Evolutionary conservation across 2,888 invertebrate genomes (phyloP).

Genomic region (Leptopilina myrica): DNA sequence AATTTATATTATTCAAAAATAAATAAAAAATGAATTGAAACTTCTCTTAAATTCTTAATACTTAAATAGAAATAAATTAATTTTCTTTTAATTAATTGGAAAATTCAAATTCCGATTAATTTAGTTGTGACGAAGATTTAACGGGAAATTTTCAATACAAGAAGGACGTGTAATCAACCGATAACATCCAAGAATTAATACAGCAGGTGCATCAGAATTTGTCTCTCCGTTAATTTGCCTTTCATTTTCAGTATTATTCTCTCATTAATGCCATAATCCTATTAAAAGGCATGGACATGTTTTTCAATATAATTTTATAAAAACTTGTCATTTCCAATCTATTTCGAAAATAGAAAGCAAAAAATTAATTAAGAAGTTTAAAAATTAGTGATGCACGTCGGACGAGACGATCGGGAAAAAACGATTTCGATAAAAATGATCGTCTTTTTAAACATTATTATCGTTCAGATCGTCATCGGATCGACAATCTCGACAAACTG

Average conservation of each 20-base stretch:
- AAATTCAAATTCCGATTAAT: not conserved
- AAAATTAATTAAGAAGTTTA: no score
- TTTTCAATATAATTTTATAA: not conserved
- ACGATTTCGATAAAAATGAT: no score
- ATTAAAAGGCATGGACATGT: not conserved
- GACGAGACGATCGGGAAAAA: no score
- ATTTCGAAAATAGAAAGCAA: no score
- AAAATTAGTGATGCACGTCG: no score
- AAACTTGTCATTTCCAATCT: not conserved
- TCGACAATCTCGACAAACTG: no score
- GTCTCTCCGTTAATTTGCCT: conserved; percentile 20
- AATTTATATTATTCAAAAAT: no score
- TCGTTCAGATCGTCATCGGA: no score
- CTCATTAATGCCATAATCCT: conserved; percentile 8
- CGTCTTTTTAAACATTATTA: no score
- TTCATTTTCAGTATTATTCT: conserved; percentile 20
- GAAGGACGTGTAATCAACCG: conserved; percentile 60
- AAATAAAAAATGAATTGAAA: no score
- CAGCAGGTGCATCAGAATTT: conserved; percentile 27
- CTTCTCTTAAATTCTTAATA: no score
- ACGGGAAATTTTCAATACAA: conserved; percentile 53
- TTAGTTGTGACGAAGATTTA: conserved; percentile 52
- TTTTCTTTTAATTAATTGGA: not conserved
- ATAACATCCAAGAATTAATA: conserved; percentile 52
- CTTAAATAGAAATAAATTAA: not conserved